Evolutionary conservation across 2,113 vertebrate genomes (phyloP), one percentile per base, ranked within the genome.

Genomic region (Tenebrosternarchus preto): DNA sequence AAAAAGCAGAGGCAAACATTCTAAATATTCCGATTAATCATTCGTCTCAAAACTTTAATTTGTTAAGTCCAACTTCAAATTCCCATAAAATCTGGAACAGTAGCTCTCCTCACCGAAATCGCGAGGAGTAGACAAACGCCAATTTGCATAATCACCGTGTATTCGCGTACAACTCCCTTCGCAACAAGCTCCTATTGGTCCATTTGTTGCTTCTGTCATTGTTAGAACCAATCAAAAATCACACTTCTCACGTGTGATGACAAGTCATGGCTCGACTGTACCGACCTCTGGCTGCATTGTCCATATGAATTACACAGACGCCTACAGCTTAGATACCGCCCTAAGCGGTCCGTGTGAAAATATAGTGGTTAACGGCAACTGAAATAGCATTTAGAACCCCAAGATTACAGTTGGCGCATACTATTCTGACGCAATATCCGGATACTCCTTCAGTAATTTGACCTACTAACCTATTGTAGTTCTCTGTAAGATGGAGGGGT

Each of bases 161-260:
- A 24, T 69, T 71, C 67, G 60, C 78, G 39, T n/a, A 68, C 53
- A 53, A 73, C 25, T 55, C 4, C 74, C 59, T 64, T 71, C 76
- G 70, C 70, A 81, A 75, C 70, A 81, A 46, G 36, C 70, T n/a
- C 56, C 24, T 63, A 84, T 81, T 81, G 79, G 83, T 22, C 22
- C 36, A 4, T 74, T 81, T 24, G 0, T 12, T 17, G 22, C 6
- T 27, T 46, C 63, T 15, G 59, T 73, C 56, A 64, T 64, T 24
- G 55, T 5, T 20, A 59, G 59, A 80, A 74, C 78, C 82, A 77
- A 84, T 84, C 82, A 74, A 2, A 61, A 19, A 0, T 2, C 5
- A 50, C 5, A 1, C 46, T 7, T 29, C 22, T 67, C 5, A 50
- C 5, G 0, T 50, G 19, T 22, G 25, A 57, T 70, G 22, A 20